Evolutionary conservation across 2,113 vertebrate species (phyloP).

Genomic region (Rutilus rutilus): DNA sequence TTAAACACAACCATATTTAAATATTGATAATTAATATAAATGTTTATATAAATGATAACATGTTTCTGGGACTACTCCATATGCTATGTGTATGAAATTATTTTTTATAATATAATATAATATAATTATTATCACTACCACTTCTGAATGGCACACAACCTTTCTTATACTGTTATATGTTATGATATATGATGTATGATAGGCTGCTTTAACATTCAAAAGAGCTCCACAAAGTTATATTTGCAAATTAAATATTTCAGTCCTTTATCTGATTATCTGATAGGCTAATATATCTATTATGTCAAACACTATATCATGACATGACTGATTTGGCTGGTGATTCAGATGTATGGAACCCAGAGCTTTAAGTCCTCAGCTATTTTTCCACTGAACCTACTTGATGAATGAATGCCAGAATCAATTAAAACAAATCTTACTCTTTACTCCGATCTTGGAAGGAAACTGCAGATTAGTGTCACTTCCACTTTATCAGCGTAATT

Average conservation of each 20-base stretch:
- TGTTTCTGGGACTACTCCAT: no score
- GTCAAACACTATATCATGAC: constrained; percentile 72
- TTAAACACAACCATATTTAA: not conserved
- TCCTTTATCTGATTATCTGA: constrained; percentile 54
- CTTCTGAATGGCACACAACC: not conserved
- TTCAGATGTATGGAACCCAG: constrained; percentile 64
- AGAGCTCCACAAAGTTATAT: not conserved
- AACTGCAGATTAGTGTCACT: constrained; percentile 66
- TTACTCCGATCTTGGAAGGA: constrained; percentile 52
- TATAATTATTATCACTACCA: not conserved
- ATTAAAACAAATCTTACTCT: constrained; percentile 65
- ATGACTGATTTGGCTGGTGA: constrained; percentile 70
- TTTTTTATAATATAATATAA: no score
- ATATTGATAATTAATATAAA: not conserved
- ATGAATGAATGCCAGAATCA: constrained; percentile 56
- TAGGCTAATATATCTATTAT: constrained; percentile 76
- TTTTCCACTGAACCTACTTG: constrained; percentile 11
- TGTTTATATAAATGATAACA: no score
- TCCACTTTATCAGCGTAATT: constrained; percentile 67
- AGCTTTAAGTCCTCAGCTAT: constrained; percentile 22
- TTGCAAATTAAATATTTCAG: constrained; percentile 41
- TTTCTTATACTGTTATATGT: not conserved
- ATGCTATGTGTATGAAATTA: no score
- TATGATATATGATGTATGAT: not conserved
- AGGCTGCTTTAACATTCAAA: constrained; percentile 28